Evolutionary conservation across 2,888 invertebrate species (phyloP).

Genomic region (Gortyna flavago): DNA sequence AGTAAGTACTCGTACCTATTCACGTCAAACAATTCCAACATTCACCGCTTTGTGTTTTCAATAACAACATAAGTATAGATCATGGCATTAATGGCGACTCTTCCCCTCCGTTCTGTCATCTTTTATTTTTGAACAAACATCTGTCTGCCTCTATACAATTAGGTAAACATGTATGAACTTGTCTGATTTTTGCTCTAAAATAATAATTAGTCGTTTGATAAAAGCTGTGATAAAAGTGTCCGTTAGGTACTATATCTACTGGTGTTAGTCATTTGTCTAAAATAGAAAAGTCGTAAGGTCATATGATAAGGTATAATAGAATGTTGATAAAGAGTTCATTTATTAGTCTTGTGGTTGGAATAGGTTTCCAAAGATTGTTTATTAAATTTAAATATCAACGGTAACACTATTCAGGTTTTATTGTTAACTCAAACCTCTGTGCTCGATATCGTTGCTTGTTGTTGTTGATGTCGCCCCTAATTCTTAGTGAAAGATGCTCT

Average conservation of each 20-base stretch:
- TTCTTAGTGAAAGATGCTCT: neutral
- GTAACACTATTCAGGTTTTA: neutral
- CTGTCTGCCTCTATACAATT: slow-evolving; percentile 28
- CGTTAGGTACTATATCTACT: slow-evolving; percentile 38
- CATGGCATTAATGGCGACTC: slow-evolving; percentile 6
- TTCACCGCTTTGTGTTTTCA: neutral
- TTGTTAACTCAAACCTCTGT: neutral
- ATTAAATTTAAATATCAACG: neutral
- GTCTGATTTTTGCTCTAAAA: slow-evolving; percentile 33
- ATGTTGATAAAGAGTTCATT: neutral
- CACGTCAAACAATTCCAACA: neutral
- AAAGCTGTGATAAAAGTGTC: slow-evolving; percentile 40
- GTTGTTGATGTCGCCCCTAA: neutral
- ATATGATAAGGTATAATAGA: slow-evolving; percentile 5
- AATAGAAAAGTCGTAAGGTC: slow-evolving; percentile 33
- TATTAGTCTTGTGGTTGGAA: slow-evolving; percentile 12
- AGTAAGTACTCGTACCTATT: neutral
- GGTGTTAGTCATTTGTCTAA: slow-evolving; percentile 35
- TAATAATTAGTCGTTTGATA: slow-evolving; percentile 45
- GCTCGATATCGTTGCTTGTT: neutral
- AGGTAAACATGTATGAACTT: slow-evolving; percentile 37
- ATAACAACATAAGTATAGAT: slow-evolving; percentile 7
- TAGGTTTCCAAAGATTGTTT: neutral
- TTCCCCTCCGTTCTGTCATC: slow-evolving; percentile 41
- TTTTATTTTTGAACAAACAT: slow-evolving; percentile 48